Base-by-base conservation (phyloP, 2,888 invertebrate genomes). In the Agrypnus murinus region DNA sequence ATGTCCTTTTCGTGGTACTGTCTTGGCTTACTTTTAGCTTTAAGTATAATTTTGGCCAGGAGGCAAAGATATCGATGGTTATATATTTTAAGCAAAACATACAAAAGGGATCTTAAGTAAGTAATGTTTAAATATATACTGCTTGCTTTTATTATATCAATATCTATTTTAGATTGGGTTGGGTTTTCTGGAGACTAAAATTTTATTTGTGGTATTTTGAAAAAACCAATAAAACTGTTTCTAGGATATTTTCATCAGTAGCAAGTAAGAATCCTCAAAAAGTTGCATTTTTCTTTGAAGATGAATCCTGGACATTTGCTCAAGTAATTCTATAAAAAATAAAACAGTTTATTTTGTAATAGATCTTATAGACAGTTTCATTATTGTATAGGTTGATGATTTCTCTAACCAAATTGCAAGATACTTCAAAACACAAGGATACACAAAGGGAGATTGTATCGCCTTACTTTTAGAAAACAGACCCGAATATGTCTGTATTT, bases 391-490 rank as follows among this genome's bases (percentile, higher is more conserved):
- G 94, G 88, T 95, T 1, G 95, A 96, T 81, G 93, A 95, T 73
- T 92, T 90, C 82, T 93, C 95, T 78, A 93, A 96, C 81, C 90
- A 92, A 75, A 88, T 95, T 0, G 93, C 94, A 2, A 92, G 93
- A 50, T 89, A 92, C 32, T 93, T 96, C 80, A 90, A 91, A 78
- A 87, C 88, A 0, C 89, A 92, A 73, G 96, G 95, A 31, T 92
- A 92, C 71, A 90, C 91, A 77, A 88, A 92, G 59, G 97, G 96
- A 0, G 97, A 98, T 83, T 92, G 93, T 10, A 91, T 98, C 2
- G 95, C 96, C 43, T 87, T 99, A 64, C 90, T 96, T 77, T 93
- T 98, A 93, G 95, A 95, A 73, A 96, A 94, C 81, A 89, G 94
- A 36, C 93, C 93, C 0, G 96, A 98, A 86, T 98, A 93, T 84